A percentile compares a stretch with the other conserved stretches of the same genome.
Evolutionary conservation across 2,797 vertebrate genomes (phyloP).

Genomic region (Sebastes miniatus): DNA sequence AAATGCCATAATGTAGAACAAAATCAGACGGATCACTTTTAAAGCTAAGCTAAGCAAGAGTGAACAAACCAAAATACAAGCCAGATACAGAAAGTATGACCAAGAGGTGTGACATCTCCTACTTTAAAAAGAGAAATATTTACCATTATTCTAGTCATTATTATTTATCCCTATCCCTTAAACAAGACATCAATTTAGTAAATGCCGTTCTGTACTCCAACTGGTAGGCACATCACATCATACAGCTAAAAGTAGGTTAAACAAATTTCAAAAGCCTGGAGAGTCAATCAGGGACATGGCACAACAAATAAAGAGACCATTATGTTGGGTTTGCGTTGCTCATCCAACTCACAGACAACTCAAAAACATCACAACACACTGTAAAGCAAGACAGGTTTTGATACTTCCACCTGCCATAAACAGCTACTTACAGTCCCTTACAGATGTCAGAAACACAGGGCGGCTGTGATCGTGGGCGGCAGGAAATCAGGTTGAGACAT

Average conservation of each 20-base stretch:
- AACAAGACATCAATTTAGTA: neutral
- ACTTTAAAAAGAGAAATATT: neutral
- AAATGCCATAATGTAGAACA: neutral
- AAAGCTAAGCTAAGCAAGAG: neutral
- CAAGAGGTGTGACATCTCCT: neutral
- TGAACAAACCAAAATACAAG: neutral
- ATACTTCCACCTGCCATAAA: constrained; percentile 24
- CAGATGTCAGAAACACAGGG: constrained; percentile 38
- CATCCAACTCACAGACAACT: neutral
- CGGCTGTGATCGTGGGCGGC: constrained; percentile 22
- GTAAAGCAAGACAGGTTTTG: neutral
- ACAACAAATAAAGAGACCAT: constrained; percentile 17
- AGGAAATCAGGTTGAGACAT: constrained; percentile 52
- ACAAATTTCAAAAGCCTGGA: constrained; percentile 23
- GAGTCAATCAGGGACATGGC: constrained; percentile 31
- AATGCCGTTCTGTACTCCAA: constrained; percentile 4
- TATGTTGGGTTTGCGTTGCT: constrained; percentile 10
- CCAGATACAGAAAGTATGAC: neutral
- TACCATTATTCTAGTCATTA: neutral
- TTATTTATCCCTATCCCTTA: neutral
- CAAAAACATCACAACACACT: constrained; percentile 4
- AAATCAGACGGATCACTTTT: neutral
- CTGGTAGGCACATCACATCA: neutral
- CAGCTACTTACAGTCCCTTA: constrained; percentile 30
- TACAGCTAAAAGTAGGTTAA: constrained; percentile 46